Evolutionary conservation across 2,888 invertebrate species (phyloP).

Genomic region (Agriopis marginaria): DNA sequence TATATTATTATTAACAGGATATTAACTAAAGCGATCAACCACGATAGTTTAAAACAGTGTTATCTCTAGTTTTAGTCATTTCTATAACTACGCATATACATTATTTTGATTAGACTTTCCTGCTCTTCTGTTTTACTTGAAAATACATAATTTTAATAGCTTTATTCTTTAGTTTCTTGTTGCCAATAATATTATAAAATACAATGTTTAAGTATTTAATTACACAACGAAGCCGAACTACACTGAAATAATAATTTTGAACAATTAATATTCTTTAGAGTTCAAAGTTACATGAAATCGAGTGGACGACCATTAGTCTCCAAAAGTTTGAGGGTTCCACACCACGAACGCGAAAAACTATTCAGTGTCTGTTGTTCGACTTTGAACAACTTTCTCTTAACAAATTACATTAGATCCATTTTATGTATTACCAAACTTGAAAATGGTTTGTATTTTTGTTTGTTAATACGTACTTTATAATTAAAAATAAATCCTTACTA

Average conservation of each 20-base stretch:
- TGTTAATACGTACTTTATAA: background rate
- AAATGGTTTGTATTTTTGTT: background rate
- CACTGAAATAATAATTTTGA: constrained; percentile 18
- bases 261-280: constrained; percentile 17
- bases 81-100: too few relatives aligned
- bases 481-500: too few relatives aligned
- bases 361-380: constrained; percentile 34
- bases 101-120: too few relatives aligned
- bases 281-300: constrained; percentile 24
- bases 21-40: too few relatives aligned
- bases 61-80: too few relatives aligned
- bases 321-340: constrained; percentile 31
- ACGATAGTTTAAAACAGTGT: too few relatives aligned
- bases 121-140: too few relatives aligned
- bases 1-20: too few relatives aligned
- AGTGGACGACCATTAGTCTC: constrained; percentile 35
- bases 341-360: constrained; percentile 38
- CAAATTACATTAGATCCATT: constrained; percentile 19
- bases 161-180: too few relatives aligned
- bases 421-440: constrained; percentile 6
- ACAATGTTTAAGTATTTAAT: background rate
- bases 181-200: background rate
- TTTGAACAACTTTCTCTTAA: constrained; percentile 29
- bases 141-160: too few relatives aligned
- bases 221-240: background rate